Base-by-base conservation (phyloP, 2,888 invertebrate species). In the Lysandra coridon region DNA sequence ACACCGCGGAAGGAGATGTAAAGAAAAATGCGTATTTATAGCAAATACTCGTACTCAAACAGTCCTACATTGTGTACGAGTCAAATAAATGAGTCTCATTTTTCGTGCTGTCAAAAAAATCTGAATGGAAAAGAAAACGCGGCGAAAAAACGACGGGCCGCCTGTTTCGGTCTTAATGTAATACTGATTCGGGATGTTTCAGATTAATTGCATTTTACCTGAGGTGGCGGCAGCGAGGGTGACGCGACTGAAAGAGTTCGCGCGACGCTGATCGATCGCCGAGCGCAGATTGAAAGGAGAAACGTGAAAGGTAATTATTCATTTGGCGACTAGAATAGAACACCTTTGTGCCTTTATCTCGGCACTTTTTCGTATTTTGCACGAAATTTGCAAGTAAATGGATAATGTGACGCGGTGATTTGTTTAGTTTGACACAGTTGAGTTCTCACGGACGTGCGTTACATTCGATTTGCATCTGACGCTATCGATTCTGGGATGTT, bases 41-140 rank as follows among this genome's bases (percentile, higher is more conserved):
- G 95, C 95, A 95, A 95, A 95, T 95, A 95, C 94, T 93, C 92
- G 93, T 94, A 94, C 94, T 94, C 95, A 94, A 95, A 95, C 94
- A 94, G 94, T 91, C 92, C 92, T 92, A 95, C 94, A 95, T 95
- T 95, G 95, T 95, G 93, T 94, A 92, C 93, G 95, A 94, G 92
- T 93, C 94, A 93, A 94, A 95, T 95, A 95, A 95, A 95, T 95
- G 95, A 93, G 88, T 85, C 89, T 94, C 92, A 95, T 95, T 95
- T 95, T 92, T 95, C 95, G 93, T 92, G 88, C 91, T 95, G 95
- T 95, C 95, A 95, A 95, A 95, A 95, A 94, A 94, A 94, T 92
- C 93, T 94, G 94, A 94, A 94, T 94, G 93, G 91, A 91, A 92
- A 94, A 93, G 93, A 93, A 94, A 94, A 93, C 93, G 92, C 89